Evolutionary conservation across 2,888 invertebrate genomes (phyloP), one percentile per base, ranked within the genome.

Genomic region (Trissolcus brochymenae): DNA sequence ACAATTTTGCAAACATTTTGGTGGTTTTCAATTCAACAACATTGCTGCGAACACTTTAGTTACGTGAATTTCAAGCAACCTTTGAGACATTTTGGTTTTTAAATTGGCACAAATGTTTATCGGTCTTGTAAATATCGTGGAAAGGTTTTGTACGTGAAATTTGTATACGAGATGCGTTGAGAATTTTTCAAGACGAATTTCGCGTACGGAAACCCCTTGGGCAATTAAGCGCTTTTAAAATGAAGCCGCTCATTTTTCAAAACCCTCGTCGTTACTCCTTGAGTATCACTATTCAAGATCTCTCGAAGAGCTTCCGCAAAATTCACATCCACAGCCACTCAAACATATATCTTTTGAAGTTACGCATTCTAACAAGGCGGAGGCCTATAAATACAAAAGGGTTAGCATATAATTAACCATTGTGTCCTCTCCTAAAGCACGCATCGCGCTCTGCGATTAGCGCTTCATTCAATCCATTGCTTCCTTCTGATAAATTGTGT

Each of bases 371-470:
- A 71, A 72, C 35, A 35, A 11, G 35, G 35, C 35, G 71, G 74
- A 59, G 65, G 75, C 59, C 74, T 71, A 71, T 78, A 75, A 78
- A 78, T 78, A 78, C 57, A 59, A 64, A n/a, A 78, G 78, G 74
- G 71, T 71, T 71, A 51, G 59, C 70, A 72, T 72, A 71, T 35
- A 35, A 35, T 74, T 78, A 74, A 71, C 78, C 61, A 66, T 78
- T 75, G 72, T 41, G 66, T 62, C 62, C 74, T 78, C 59, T 51
- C 46, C 13, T 78, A 9, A 49, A 75, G 67, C 56, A 21, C 54
- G 61, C 66, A 64, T 75, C 67, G 74, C 56, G 72, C 66, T 49
- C 60, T 61, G 53, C 51, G 76, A 72, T 72, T 61, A 66, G 66
- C 65, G 51, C 67, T 49, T 70, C 65, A 61, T 46, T 67, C 49